These are phyloP conservation scores for Aptenodytes patagonicus DNA, from an alignment of 2,113 vertebrate species.

Conservation along the genomic window DNA sequence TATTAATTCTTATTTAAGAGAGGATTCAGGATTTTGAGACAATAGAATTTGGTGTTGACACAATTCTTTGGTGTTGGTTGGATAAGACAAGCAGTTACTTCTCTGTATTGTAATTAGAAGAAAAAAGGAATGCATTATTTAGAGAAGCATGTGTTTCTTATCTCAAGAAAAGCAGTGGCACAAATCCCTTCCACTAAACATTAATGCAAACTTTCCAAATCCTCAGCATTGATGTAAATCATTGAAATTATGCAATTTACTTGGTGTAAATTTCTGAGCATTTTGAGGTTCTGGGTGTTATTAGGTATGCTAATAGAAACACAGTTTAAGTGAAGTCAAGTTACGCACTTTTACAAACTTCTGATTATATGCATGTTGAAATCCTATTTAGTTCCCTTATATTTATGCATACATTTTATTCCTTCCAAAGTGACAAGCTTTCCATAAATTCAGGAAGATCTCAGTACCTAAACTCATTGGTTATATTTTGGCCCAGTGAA, in stretches of 20 bases:
- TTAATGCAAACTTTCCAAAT: background rate
- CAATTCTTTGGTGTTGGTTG: background rate
- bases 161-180: background rate
- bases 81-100: background rate
- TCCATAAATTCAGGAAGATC: background rate
- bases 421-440: background rate
- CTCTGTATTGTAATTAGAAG: background rate
- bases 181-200: background rate
- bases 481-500: background rate
- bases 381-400: background rate
- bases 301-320: background rate
- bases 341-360: background rate
- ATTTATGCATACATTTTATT: background rate
- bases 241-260: background rate
- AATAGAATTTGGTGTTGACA: background rate
- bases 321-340: background rate
- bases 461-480: background rate
- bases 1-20: background rate
- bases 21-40: background rate
- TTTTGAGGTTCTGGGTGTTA: background rate
- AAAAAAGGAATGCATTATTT: background rate
- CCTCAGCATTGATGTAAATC: background rate
- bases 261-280: background rate
- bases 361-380: background rate
- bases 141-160: background rate